phyloP scores from a whole-genome alignment of 2,113 vertebrate genomes.

The Sceloporus undulatus region DNA sequence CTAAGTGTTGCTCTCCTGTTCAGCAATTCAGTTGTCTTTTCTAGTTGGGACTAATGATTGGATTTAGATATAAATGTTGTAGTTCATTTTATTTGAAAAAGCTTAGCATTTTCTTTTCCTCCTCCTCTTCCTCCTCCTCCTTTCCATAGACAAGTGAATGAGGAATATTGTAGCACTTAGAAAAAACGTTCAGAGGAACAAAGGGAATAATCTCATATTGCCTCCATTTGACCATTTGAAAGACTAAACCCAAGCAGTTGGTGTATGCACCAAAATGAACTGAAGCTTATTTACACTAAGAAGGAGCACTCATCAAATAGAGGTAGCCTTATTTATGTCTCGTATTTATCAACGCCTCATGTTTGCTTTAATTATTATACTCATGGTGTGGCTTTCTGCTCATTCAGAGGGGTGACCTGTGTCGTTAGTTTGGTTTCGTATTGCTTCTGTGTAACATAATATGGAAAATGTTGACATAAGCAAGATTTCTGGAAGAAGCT shows the following conservation, averaged over 20 bases:
- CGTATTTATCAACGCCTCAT: constrained; percentile 54
- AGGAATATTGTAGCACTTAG: constrained; percentile 21
- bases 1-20: too few species aligned
- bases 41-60: too few species aligned
- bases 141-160: constrained; percentile 43
- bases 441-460: constrained; percentile 40
- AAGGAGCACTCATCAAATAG: constrained; percentile 51
- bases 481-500: neutral
- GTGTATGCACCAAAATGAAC: constrained; percentile 71
- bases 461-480: constrained; percentile 18
- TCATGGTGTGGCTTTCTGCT: constrained; percentile 57
- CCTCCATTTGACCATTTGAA: constrained; percentile 35
- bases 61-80: neutral
- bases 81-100: constrained; percentile 45
- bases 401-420: constrained; percentile 35
- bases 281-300: constrained; percentile 56
- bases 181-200: constrained; percentile 7
- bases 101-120: constrained; percentile 5
- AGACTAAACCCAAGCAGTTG: constrained; percentile 61
- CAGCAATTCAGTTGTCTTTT: too few species aligned
- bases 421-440: constrained; percentile 63
- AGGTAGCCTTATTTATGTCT: constrained; percentile 45
- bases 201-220: constrained; percentile 22
- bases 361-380: constrained; percentile 56
- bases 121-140: neutral